phyloP scores from a whole-genome alignment of 2,888 invertebrate species.

The Mimas tiliae region DNA sequence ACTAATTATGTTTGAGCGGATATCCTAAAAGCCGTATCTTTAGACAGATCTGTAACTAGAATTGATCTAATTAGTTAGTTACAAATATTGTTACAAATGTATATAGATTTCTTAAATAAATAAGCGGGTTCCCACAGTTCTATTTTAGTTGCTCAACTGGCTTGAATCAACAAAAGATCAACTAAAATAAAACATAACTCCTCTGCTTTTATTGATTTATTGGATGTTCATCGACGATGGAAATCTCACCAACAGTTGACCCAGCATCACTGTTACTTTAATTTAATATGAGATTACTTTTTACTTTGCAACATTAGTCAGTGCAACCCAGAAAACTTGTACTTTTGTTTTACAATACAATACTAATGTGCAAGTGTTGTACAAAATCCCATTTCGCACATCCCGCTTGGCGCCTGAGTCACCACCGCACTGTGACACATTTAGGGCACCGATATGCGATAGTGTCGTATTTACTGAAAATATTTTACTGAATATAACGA shows the following conservation, averaged over 20 bases:
- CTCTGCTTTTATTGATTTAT: no score
- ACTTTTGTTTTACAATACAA: constrained; percentile 17
- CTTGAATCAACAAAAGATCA: no score
- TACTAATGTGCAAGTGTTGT: constrained; percentile 19
- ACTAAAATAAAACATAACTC: no score
- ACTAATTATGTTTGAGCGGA: not conserved
- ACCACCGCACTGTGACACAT: constrained; percentile 65
- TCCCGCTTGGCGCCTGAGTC: constrained; percentile 59
- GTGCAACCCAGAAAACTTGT: constrained; percentile 1
- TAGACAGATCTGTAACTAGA: not conserved
- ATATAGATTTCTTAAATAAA: not conserved
- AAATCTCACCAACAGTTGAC: no score
- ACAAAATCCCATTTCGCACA: constrained; percentile 50
- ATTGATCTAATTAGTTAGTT: not conserved
- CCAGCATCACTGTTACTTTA: no score
- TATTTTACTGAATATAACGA: constrained; percentile 15
- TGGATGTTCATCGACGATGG: no score
- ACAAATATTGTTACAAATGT: no score
- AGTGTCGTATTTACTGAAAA: constrained; percentile 33
- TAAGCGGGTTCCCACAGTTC: no score
- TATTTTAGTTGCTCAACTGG: no score
- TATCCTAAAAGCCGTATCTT: not conserved
- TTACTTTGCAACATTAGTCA: not conserved
- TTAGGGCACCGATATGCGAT: constrained; percentile 70
- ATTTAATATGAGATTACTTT: not conserved